phyloP scores from a whole-genome alignment of 2,888 invertebrate species.

The Drosophila pseudotalamancana region DNA sequence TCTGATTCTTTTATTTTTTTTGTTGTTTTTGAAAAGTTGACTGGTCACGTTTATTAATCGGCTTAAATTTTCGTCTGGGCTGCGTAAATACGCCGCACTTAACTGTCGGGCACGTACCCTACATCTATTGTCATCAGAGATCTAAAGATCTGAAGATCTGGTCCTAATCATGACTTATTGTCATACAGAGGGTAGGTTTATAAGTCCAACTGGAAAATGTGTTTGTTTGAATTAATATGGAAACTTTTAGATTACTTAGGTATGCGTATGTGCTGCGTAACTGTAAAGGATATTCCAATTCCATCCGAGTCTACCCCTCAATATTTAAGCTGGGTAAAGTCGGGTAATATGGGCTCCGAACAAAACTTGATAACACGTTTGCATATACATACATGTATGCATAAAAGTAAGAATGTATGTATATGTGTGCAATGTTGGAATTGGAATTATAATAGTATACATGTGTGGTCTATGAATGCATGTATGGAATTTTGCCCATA shows the following conservation, averaged over 20 bases:
- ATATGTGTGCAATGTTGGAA: too few relatives aligned
- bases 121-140: conserved; percentile 54
- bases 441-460: too few relatives aligned
- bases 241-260: too few relatives aligned
- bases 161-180: conserved; percentile 55
- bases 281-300: too few relatives aligned
- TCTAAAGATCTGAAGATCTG: too few relatives aligned
- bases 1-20: not conserved
- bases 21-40: conserved; percentile 33
- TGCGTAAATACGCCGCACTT: conserved; percentile 55
- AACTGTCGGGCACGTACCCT: conserved; percentile 53
- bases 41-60: conserved; percentile 76
- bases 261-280: too few relatives aligned
- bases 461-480: not conserved
- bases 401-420: not conserved
- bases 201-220: conserved; percentile 10
- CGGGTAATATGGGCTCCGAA: not conserved
- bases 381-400: not conserved
- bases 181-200: conserved; percentile 34
- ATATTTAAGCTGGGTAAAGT: not conserved
- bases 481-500: not conserved
- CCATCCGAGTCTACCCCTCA: too few relatives aligned
- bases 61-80: conserved; percentile 52
- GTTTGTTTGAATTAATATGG: not conserved
- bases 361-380: too few relatives aligned